Evolutionary conservation across 2,113 vertebrate species (phyloP), one percentile per base, ranked within the genome.

Genomic region (Ranitomeya variabilis): DNA sequence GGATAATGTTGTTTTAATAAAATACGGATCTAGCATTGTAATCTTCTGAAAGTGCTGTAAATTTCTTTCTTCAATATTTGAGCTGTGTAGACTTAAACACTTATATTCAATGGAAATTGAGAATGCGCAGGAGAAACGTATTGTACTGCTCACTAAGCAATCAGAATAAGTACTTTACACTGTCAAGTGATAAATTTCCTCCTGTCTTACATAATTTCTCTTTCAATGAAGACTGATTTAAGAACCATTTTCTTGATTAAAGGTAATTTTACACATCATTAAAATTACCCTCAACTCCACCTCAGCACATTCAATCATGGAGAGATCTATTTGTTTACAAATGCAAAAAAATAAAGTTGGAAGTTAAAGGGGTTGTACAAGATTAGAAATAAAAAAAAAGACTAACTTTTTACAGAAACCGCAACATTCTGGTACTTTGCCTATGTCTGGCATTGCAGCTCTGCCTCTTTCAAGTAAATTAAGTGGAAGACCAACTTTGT

Each of bases 191-290:
- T 54, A 84, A 2, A 54, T 84, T 69, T 54, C 82, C 82, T 71
- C n/a, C 45, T 84, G 64, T 54, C 66, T 55, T 52, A 15, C n/a
- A 83, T 66, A 51, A 83, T 83, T 55, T 73, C 21, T 55, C n/a
- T n/a, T 73, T 85, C 52, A 69, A 71, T 85, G 45, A 73, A 85
- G 83, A 84, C 21, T 84, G 64, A 84, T 84, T 84, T 55, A 26
- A 18, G n/a, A 84, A 84, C 62, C 83, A 73, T 71, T 85, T 45
- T 26, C 57, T 85, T 85, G 60, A 84, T 84, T 84, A 85, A 85
- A 85, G 64, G 21, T 69, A 71, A 85, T 57, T 54, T 55, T 54
- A 57, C 15, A 85, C 51, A 14, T 84, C 71, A 55, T 85, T 55
- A 71, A 73, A 85, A 66, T 66, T 51, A 83, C 19, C 45, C 51